These are phyloP conservation scores for Congeria kusceri DNA, from an alignment of 2,888 invertebrate species.

Conservation along the genomic window DNA sequence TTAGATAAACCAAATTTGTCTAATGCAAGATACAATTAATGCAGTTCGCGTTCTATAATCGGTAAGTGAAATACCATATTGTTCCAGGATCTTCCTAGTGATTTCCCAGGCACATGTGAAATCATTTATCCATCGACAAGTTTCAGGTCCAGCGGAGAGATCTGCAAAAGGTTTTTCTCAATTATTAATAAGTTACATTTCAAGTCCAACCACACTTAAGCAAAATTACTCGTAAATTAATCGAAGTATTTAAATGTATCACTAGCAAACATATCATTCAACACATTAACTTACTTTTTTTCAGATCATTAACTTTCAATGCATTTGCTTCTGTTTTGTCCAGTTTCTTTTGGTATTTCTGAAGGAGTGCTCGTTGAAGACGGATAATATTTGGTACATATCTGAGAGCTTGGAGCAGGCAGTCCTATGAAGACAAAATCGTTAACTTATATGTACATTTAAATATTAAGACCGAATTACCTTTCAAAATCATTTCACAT, in stretches of 20 bases:
- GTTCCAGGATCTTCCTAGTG: neutral
- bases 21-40: no score
- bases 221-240: no score
- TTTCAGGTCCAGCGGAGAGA: constrained; percentile 5
- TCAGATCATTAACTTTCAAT: constrained; percentile 31
- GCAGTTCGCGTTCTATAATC: no score
- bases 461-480: no score
- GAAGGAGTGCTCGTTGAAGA: constrained; percentile 64
- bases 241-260: no score
- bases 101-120: constrained; percentile 20
- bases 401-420: constrained; percentile 67
- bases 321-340: constrained; percentile 68
- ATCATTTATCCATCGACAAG: neutral
- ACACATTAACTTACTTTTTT: constrained; percentile 17
- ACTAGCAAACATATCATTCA: no score
- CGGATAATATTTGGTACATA: constrained; percentile 69
- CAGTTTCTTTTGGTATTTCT: constrained; percentile 66
- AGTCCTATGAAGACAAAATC: constrained; percentile 69
- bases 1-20: no score
- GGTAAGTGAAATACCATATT: neutral
- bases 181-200: no score
- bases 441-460: no score
- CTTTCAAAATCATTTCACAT: no score
- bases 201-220: no score
- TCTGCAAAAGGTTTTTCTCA: neutral